Base-by-base conservation (phyloP, 53 echinoderm and acorn worm genomes). In the Temnopleurus reevesii region DNA sequence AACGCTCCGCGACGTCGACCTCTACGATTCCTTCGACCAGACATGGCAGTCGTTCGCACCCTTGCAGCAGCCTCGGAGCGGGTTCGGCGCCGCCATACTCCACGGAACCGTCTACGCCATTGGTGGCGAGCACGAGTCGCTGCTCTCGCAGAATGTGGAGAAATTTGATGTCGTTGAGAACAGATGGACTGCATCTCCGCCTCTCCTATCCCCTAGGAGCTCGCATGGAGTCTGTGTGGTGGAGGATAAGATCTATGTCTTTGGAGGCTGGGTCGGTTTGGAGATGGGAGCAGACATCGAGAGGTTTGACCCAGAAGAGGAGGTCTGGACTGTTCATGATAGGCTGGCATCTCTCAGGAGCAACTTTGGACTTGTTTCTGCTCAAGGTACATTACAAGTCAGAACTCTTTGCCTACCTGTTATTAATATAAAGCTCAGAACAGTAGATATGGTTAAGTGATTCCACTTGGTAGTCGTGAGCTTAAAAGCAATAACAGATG, bases 41-140 rank as follows among this genome's bases (percentile, higher is more conserved):
- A 81, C 76, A 7, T 97, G 97, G 97, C 83, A 91, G 5, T 53
- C 80, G 7, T 93, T 92, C 46, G 92, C 97, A 8, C 81, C 89
- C 5, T 71, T 97, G 31, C 89, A 94, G 85, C 92, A 94, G 57
- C 94, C 95, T 46, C 91, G 97, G 19, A 95, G 94, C 81, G 91
- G 94, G 12, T 94, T 95, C 34, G 91, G 87, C 26, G 93, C 91
- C 2, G 95, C 81, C 1, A 76, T 89, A 23, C 54, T 95, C 0
- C 90, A 94, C 35, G 97, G 97, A 43, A 92, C 94, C 25, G 83
- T 97, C 29, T 97, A 95, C 58, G 91, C 93, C 2, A 93, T 97
- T 0, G 97, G 97, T 21, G 97, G 97, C 13, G 97, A 97, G 89
- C 90, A 92, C 45, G 97, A 97, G 45, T 91, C 93, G 23, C 93